These are phyloP conservation scores for Dasysyrphus tricinctus DNA, from an alignment of 2,888 invertebrate species.

Conservation along the genomic window DNA sequence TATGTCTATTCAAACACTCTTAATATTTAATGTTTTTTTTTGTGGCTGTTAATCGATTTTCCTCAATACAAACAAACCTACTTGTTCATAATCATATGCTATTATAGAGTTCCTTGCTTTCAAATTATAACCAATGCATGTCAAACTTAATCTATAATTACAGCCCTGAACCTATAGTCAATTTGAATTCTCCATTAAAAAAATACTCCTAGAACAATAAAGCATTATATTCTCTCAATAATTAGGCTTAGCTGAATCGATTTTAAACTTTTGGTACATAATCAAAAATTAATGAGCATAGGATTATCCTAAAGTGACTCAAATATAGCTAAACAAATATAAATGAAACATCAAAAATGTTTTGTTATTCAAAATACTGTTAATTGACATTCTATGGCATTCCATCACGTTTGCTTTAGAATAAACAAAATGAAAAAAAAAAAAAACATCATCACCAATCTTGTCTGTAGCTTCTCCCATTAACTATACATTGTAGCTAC, in stretches of 20 bases:
- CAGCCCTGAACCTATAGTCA: no score
- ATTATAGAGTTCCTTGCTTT: no score
- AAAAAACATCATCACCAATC: constrained; percentile 12
- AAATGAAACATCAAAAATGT: constrained; percentile 30
- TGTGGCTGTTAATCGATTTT: no score
- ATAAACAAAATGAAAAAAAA: constrained; percentile 3
- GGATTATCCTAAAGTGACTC: constrained; percentile 19
- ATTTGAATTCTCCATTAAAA: no score
- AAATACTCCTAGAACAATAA: no score
- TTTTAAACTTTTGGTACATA: neutral
- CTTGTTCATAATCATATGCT: no score
- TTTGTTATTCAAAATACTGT: constrained; percentile 43
- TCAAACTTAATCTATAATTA: no score
- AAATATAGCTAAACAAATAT: neutral
- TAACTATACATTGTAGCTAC: neutral
- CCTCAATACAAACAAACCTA: no score
- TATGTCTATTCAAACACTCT: no score
- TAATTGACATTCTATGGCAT: constrained; percentile 32
- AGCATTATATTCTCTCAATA: neutral
- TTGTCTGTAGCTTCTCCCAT: constrained; percentile 4
- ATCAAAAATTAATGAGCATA: neutral
- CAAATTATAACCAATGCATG: no score
- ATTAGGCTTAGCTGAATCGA: neutral
- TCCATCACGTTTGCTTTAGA: constrained; percentile 51
- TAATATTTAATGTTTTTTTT: no score